Percentiles rank a stretch among this genome's conserved stretches.
These are phyloP conservation scores for Drosophila vallismaia DNA, from an alignment of 2,888 invertebrate genomes.

Conservation along the genomic window DNA sequence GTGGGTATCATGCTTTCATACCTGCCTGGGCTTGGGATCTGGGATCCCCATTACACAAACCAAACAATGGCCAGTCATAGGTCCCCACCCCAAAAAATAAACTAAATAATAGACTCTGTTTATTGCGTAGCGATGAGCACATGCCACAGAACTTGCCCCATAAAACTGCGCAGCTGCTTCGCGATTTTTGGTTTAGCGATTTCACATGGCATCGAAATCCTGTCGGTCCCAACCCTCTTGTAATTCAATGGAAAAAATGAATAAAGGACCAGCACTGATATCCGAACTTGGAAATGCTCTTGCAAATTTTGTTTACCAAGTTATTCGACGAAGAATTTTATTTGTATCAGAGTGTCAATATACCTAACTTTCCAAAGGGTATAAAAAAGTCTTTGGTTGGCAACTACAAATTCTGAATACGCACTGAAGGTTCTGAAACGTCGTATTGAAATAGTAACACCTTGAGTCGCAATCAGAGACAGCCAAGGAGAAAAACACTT, in stretches of 20 bases:
- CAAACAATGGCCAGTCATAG: slow-evolving; percentile 29
- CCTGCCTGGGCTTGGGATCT: slow-evolving; percentile 4
- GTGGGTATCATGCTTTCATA: slow-evolving; percentile 13
- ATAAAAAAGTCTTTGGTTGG: slow-evolving; percentile 42
- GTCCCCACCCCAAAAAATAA: slow-evolving; percentile 11
- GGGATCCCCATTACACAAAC: not conserved
- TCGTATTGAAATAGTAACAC: slow-evolving; percentile 54
- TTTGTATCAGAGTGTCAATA: not conserved
- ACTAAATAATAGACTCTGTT: slow-evolving; percentile 12
- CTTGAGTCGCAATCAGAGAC: slow-evolving; percentile 50
- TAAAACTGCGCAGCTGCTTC: slow-evolving; percentile 68
- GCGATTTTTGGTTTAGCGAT: slow-evolving; percentile 38
- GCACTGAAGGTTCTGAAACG: slow-evolving; percentile 37
- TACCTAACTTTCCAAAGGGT: not conserved
- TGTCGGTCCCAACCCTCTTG: slow-evolving; percentile 12
- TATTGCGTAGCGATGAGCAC: slow-evolving; percentile 63
- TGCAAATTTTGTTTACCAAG: not conserved
- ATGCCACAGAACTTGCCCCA: slow-evolving; percentile 65
- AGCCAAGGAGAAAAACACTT: not conserved
- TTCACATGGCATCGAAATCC: slow-evolving; percentile 60
- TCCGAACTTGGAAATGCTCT: slow-evolving; percentile 4
- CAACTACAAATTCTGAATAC: slow-evolving; percentile 17
- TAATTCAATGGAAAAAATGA: not conserved
- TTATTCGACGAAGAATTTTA: not conserved
- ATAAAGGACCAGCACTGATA: not conserved